Evolutionary conservation across 2,113 vertebrate genomes (phyloP).

Genomic region (Passer domesticus): DNA sequence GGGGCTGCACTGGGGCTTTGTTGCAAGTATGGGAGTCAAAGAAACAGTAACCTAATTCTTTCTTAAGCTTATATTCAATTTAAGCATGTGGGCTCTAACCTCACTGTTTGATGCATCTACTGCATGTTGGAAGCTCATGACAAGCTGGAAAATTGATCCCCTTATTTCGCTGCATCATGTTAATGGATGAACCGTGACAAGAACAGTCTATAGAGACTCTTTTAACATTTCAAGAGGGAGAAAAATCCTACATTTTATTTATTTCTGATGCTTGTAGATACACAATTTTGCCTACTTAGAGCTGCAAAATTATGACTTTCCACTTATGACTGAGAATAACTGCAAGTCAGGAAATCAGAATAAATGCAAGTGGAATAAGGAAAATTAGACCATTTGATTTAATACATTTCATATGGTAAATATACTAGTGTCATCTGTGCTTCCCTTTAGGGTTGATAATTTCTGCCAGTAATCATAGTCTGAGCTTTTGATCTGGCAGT

Average conservation of each 20-base stretch:
- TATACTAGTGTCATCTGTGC: not conserved
- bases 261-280: not conserved
- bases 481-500: not conserved
- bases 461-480: not conserved
- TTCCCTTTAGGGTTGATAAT: not conserved
- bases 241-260: not conserved
- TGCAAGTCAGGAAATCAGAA: not conserved
- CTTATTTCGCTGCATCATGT: not conserved
- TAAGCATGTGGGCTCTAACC: constrained; percentile 57
- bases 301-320: not conserved
- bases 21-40: constrained; percentile 34
- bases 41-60: not conserved
- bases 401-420: not conserved
- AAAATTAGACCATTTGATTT: not conserved
- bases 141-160: not conserved
- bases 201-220: not conserved
- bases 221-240: not conserved
- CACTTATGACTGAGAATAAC: not conserved
- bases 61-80: constrained; percentile 42
- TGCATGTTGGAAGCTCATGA: constrained; percentile 31
- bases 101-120: constrained; percentile 22
- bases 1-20: not conserved
- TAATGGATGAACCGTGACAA: not conserved
- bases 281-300: not conserved
- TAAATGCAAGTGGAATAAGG: not conserved